These are phyloP conservation scores for Protosalanx chinensis DNA, from an alignment of 2,797 vertebrate genomes.

Conservation along the genomic window DNA sequence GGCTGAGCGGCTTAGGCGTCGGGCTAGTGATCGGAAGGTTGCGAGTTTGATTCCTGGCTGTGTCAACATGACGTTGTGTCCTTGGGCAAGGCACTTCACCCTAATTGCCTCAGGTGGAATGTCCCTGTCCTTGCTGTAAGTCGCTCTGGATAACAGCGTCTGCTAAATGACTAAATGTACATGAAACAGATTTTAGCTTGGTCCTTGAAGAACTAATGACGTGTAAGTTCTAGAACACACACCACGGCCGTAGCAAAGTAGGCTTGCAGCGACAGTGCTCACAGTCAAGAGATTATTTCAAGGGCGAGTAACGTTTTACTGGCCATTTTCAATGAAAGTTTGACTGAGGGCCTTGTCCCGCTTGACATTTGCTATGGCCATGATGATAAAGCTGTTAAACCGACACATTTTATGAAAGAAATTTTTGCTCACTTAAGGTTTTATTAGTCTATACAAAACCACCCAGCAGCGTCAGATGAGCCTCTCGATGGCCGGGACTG, in stretches of 20 bases:
- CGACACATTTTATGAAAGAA: constrained; percentile 70
- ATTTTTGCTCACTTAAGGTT: constrained; percentile 72
- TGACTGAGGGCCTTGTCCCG: constrained; percentile 54
- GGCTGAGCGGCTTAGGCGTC: too few species aligned
- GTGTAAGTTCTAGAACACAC: too few species aligned
- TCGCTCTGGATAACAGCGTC: too few species aligned
- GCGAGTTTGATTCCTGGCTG: too few species aligned
- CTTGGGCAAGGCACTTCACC: too few species aligned
- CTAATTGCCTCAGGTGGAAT: too few species aligned
- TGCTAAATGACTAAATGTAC: neutral
- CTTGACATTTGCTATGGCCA: constrained; percentile 65
- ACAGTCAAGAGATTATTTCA: constrained; percentile 67
- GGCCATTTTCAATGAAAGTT: constrained; percentile 61
- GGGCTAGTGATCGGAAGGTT: too few species aligned
- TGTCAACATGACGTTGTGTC: too few species aligned
- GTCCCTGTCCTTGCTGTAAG: too few species aligned
- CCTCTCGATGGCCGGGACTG: constrained; percentile 31
- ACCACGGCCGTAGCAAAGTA: too few species aligned
- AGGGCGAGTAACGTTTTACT: constrained; percentile 67
- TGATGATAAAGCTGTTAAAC: constrained; percentile 70
- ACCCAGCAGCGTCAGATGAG: constrained; percentile 24
- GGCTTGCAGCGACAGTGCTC: constrained; percentile 42
- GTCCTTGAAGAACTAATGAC: too few species aligned
- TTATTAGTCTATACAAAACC: constrained; percentile 66
- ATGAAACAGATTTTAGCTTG: constrained; percentile 33